Conservation (phyloP, 2,113 vertebrate genomes). For the Neoarius graeffei region DNA sequence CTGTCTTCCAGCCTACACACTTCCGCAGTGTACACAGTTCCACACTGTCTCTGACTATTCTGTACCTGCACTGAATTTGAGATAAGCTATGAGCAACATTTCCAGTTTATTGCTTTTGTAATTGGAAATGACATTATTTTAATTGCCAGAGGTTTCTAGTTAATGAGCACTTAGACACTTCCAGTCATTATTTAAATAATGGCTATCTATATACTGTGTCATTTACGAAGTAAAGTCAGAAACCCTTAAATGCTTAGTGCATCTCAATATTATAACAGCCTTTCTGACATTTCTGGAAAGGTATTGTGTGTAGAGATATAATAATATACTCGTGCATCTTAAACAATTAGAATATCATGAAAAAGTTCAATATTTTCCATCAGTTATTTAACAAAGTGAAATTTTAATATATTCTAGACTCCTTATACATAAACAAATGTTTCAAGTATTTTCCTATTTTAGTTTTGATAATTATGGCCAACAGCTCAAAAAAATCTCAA, state of each 20-base stretch:
- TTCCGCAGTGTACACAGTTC: background rate
- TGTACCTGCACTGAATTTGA: background rate
- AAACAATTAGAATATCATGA: too few species aligned
- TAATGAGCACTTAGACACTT: slow-evolving; percentile 6
- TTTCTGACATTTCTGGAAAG: background rate
- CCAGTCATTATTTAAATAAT: slow-evolving; percentile 9
- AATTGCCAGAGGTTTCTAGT: slow-evolving; percentile 4
- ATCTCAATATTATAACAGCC: background rate
- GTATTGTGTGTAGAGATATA: background rate
- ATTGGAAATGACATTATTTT: slow-evolving; percentile 2
- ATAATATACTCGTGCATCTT: too few species aligned
- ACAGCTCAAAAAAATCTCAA: too few species aligned
- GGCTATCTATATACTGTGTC: background rate
- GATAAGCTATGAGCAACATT: background rate
- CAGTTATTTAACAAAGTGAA: too few species aligned
- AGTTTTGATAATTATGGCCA: too few species aligned
- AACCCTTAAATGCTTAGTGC: background rate
- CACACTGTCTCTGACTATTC: background rate
- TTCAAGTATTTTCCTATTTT: too few species aligned
- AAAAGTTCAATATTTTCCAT: too few species aligned
- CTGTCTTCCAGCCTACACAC: background rate
- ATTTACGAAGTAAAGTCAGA: background rate
- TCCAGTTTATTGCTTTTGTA: background rate
- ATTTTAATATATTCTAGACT: too few species aligned
- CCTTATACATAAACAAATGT: too few species aligned